Evolutionary conservation across 2,888 invertebrate genomes (phyloP).

Genomic region (Polyploca ridens): DNA sequence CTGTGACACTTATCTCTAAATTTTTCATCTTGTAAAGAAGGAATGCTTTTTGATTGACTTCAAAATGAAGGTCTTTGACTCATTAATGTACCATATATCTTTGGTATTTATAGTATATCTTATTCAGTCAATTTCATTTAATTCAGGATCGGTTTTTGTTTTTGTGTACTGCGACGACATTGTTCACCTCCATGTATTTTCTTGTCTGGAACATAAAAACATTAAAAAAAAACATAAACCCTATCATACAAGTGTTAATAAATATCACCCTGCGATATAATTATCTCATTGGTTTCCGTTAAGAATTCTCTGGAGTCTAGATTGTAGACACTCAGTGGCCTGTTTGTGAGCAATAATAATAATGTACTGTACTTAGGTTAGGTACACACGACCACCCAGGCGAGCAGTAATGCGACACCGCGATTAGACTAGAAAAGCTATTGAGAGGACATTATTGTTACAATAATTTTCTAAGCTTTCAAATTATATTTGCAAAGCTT

Average conservation of each 20-base stretch:
- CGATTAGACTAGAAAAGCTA: constrained; percentile 58
- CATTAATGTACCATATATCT: no score
- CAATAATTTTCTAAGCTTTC: constrained; percentile 22
- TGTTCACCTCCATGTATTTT: no score
- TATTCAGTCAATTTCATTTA: no score
- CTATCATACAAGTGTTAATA: constrained; percentile 35
- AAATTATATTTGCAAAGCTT: constrained; percentile 13
- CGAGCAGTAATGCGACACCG: constrained; percentile 67
- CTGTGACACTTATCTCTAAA: constrained; percentile 34
- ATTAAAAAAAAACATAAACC: no score
- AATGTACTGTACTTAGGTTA: constrained; percentile 44
- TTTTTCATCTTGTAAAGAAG: constrained; percentile 17
- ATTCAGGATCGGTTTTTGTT: no score
- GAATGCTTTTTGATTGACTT: background rate
- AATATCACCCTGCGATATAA: constrained; percentile 43
- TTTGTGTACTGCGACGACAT: no score
- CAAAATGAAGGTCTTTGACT: background rate
- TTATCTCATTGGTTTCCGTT: constrained; percentile 49
- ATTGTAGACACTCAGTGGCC: constrained; percentile 56
- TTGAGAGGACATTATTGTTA: constrained; percentile 30
- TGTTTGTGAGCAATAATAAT: constrained; percentile 60
- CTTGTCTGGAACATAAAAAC: no score
- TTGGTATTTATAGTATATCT: no score
- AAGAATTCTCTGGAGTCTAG: constrained; percentile 55
- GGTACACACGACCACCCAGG: constrained; percentile 72